phyloP scores from a whole-genome alignment of 1,140 invertebrate genomes.

The Trypoxylus dichotomus region DNA sequence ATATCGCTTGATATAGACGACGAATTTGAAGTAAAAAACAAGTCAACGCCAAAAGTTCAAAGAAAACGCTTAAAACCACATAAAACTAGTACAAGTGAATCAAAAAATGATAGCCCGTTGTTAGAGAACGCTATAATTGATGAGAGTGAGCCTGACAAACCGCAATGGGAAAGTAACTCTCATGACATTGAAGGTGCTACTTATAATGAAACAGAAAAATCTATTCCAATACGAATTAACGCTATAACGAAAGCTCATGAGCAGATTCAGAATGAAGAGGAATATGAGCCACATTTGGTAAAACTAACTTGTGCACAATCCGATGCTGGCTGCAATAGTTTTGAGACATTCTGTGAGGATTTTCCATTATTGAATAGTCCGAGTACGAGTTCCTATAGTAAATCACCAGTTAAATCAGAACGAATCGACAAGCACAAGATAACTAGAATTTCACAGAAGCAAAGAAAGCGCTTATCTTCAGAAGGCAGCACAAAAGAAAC shows the following conservation, averaged over 20 bases:
- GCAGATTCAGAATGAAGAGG: slow-evolving; percentile 49
- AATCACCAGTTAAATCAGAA: slow-evolving; percentile 38
- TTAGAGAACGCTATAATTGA: slow-evolving; percentile 29
- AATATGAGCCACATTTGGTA: slow-evolving; percentile 39
- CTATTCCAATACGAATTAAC: slow-evolving; percentile 56
- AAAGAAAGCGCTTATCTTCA: slow-evolving; percentile 42
- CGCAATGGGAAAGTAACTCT: neutral
- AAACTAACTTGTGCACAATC: slow-evolving; percentile 28
- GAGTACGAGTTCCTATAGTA: slow-evolving; percentile 30
- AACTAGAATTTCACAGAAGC: slow-evolving; percentile 63
- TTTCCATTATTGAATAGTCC: slow-evolving; percentile 43
- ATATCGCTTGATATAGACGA: slow-evolving; percentile 43
- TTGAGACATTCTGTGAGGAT: slow-evolving; percentile 20
- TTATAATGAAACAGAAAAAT: slow-evolving; percentile 2
- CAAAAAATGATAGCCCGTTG: slow-evolving; percentile 32
- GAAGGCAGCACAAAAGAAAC: neutral
- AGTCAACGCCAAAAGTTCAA: slow-evolving; percentile 44
- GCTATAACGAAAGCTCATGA: slow-evolving; percentile 54
- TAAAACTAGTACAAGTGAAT: slow-evolving; percentile 38
- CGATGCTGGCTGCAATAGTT: neutral
- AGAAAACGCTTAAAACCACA: slow-evolving; percentile 53
- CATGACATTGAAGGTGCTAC: neutral
- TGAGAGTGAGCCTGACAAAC: neutral
- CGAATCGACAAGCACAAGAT: slow-evolving; percentile 46
- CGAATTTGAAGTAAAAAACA: slow-evolving; percentile 49